phyloP scores from a whole-genome alignment of 2,797 vertebrate genomes.

The Hemitrygon akajei region DNA sequence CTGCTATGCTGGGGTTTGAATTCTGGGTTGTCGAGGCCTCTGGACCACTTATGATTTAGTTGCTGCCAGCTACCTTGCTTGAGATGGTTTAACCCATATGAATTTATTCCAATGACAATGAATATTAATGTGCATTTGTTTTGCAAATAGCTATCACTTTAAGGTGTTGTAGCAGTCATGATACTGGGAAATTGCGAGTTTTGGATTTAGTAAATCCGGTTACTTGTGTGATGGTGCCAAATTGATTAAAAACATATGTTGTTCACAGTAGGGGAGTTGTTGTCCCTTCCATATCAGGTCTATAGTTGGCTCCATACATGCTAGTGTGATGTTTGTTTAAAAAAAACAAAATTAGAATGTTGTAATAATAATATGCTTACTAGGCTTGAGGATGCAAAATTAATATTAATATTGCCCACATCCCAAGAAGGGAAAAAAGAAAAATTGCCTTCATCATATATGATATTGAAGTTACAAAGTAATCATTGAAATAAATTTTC shows the following conservation, averaged over 20 bases:
- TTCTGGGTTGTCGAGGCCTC: too few species aligned
- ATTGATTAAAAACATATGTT: not conserved
- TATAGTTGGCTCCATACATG: not conserved
- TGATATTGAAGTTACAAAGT: constrained; percentile 32
- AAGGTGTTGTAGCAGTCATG: not conserved
- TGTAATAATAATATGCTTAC: not conserved
- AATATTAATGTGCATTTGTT: not conserved
- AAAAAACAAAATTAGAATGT: not conserved
- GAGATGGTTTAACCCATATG: too few species aligned
- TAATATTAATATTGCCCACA: not conserved
- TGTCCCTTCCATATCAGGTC: not conserved
- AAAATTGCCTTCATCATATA: too few species aligned
- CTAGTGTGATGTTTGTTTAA: not conserved
- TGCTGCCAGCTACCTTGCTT: too few species aligned
- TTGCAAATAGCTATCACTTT: too few species aligned
- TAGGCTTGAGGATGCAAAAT: not conserved
- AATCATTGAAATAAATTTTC: constrained; percentile 37
- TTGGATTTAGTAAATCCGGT: not conserved
- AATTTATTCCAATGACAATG: not conserved
- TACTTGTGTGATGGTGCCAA: not conserved
- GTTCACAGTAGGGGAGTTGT: not conserved
- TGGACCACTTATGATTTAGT: too few species aligned
- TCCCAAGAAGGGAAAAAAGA: not conserved
- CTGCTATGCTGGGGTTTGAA: too few species aligned
- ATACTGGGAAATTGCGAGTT: not conserved